Conservation (phyloP, 2,797 vertebrate species). For the Scolopax rusticola region DNA sequence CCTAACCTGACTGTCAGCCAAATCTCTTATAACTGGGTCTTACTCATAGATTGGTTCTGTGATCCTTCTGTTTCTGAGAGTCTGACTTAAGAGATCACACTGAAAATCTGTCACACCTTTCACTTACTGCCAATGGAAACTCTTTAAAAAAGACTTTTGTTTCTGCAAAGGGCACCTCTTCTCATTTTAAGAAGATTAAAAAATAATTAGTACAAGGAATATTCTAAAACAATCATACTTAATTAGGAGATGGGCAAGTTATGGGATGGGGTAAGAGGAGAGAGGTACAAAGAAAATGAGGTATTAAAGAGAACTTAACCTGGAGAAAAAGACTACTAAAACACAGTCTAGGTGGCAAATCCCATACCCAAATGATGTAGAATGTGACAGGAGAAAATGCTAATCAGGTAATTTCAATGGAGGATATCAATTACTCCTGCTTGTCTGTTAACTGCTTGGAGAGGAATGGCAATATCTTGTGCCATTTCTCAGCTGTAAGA, state of each 20-base stretch:
- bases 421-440: neutral
- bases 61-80: neutral
- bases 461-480: neutral
- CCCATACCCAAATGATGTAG: rapidly evolving
- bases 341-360: neutral
- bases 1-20: constrained; percentile 6
- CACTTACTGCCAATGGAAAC: neutral
- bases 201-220: neutral
- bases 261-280: neutral
- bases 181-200: constrained; percentile 9
- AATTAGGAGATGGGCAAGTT: neutral
- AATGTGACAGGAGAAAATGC: neutral
- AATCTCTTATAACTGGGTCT: neutral
- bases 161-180: neutral
- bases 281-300: neutral
- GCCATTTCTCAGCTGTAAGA: neutral
- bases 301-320: neutral
- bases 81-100: neutral
- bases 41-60: neutral
- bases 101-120: constrained; percentile 1
- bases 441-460: neutral
- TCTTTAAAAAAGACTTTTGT: neutral
- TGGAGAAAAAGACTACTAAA: neutral
- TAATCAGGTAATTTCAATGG: neutral
- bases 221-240: neutral